Conservation (phyloP, 2,797 vertebrate species). For the Esox lucius region DNA sequence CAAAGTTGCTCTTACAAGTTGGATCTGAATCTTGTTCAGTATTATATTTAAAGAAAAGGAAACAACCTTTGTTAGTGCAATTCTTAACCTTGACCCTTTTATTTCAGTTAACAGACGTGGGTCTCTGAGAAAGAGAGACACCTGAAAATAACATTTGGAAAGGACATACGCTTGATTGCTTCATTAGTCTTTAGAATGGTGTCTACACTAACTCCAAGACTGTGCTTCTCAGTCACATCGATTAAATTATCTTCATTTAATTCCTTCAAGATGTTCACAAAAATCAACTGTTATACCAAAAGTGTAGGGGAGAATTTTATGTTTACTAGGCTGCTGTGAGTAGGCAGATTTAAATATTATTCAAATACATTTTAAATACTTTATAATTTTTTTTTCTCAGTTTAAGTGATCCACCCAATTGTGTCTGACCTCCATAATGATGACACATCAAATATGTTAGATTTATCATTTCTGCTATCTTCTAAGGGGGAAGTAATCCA, state of each 20-base stretch:
- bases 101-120: conserved; percentile 37
- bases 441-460: too few species aligned
- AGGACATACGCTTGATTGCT: conserved; percentile 59
- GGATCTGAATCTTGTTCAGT: too few species aligned
- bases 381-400: too few species aligned
- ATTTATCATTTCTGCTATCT: too few species aligned
- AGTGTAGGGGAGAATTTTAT: background rate
- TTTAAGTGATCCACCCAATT: too few species aligned
- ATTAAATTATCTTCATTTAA: background rate
- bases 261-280: background rate
- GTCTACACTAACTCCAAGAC: background rate
- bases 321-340: background rate
- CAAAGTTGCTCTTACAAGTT: background rate
- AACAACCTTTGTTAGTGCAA: background rate
- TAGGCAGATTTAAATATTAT: background rate
- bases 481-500: too few species aligned
- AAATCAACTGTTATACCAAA: background rate
- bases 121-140: conserved; percentile 42
- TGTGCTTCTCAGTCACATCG: background rate
- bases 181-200: background rate
- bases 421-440: too few species aligned
- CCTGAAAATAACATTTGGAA: conserved; percentile 51
- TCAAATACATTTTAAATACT: background rate
- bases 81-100: conserved; percentile 41
- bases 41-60: too few species aligned